Evolutionary conservation across 2,888 invertebrate species (phyloP).

Genomic region (Oithona nana): DNA sequence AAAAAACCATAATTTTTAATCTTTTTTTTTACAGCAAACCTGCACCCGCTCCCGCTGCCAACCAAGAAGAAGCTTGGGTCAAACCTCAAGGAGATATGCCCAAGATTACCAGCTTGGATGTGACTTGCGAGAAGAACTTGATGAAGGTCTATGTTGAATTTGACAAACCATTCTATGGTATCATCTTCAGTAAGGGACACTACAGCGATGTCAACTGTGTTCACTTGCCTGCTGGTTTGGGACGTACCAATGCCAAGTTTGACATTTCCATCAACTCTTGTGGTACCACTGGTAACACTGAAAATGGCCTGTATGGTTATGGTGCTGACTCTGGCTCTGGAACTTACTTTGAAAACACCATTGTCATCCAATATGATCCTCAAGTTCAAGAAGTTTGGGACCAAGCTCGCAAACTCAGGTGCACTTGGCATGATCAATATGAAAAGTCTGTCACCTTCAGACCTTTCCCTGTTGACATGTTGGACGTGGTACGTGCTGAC

Average conservation of each 20-base stretch:
- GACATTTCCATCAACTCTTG: conserved; percentile 79
- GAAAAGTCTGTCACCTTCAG: conserved; percentile 86
- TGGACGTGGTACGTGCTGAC: conserved; percentile 81
- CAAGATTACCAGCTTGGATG: conserved; percentile 73
- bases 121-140: conserved; percentile 78
- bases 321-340: conserved; percentile 73
- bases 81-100: conserved; percentile 73
- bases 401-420: conserved; percentile 71
- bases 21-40: background rate
- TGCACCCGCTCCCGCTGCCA: conserved; percentile 11
- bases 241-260: conserved; percentile 65
- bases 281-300: conserved; percentile 76
- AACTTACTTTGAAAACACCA: conserved; percentile 80
- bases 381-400: conserved; percentile 91
- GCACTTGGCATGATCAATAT: conserved; percentile 88
- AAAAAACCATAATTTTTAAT: too few relatives aligned
- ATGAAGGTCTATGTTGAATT: conserved; percentile 89
- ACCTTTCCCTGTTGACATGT: conserved; percentile 84
- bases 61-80: conserved; percentile 60
- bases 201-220: conserved; percentile 82
- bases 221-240: conserved; percentile 68
- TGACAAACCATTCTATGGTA: conserved; percentile 85
- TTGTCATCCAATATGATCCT: conserved; percentile 79
- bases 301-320: conserved; percentile 68
- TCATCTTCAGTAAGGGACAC: conserved; percentile 82